These are phyloP conservation scores for Lepisosteus osseus DNA, from an alignment of 2,113 vertebrate genomes.

Conservation along the genomic window DNA sequence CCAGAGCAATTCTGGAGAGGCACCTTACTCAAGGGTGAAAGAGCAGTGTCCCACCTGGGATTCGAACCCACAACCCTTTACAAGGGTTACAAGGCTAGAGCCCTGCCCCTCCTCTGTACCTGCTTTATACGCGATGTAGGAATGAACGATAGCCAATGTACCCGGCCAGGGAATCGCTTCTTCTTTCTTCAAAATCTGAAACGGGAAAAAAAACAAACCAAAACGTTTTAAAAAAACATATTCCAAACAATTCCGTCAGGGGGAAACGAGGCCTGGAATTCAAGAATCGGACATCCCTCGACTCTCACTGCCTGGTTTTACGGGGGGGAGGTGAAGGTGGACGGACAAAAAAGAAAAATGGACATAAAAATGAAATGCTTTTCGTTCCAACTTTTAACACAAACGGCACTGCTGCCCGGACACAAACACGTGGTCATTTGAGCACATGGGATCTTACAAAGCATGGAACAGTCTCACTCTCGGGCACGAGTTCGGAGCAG, in stretches of 20 bases:
- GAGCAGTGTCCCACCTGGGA: no score
- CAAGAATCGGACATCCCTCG: background rate
- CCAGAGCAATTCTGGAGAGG: no score
- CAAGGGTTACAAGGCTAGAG: no score
- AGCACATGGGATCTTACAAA: slow-evolving; percentile 63
- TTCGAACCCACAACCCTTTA: no score
- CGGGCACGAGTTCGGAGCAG: background rate
- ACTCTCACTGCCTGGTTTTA: slow-evolving; percentile 32
- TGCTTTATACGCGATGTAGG: slow-evolving; percentile 99
- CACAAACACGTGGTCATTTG: slow-evolving; percentile 54
- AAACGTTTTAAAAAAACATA: slow-evolving; percentile 1
- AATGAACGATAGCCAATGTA: slow-evolving; percentile 97
- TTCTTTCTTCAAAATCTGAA: slow-evolving; percentile 97
- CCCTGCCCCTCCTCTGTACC: slow-evolving; percentile 58
- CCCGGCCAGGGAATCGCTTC: slow-evolving; percentile 98
- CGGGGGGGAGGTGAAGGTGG: slow-evolving; percentile 3
- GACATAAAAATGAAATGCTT: slow-evolving; percentile 59
- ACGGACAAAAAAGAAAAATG: slow-evolving; percentile 46
- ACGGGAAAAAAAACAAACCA: slow-evolving; percentile 27
- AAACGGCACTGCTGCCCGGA: slow-evolving; percentile 48
- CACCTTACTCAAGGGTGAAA: no score
- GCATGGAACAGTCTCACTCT: slow-evolving; percentile 59
- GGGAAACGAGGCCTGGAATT: background rate
- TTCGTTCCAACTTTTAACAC: slow-evolving; percentile 43
- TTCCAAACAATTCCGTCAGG: background rate